A percentile compares a stretch with the other conserved stretches of the same genome.
Conservation (phyloP, 2,113 vertebrate genomes). For the Eupsittula cactorum region DNA sequence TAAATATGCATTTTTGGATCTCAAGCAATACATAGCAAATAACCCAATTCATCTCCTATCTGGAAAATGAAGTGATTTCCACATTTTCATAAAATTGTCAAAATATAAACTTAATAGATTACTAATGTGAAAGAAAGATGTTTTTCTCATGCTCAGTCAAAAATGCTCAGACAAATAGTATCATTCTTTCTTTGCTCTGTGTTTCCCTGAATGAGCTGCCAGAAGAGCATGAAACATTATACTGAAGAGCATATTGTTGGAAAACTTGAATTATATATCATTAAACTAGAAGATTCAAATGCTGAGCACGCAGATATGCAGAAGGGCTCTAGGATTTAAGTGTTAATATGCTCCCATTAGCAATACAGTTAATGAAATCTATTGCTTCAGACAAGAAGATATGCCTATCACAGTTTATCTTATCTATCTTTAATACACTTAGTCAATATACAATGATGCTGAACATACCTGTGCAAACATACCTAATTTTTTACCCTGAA, state of each 20-base stretch:
- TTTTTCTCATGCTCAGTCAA: neutral
- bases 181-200: neutral
- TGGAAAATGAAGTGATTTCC: neutral
- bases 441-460: conserved; percentile 63
- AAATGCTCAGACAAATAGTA: neutral
- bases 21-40: neutral
- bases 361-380: conserved; percentile 7
- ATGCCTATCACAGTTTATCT: neutral
- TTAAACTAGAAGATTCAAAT: neutral
- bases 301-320: neutral
- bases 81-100: neutral
- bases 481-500: conserved; percentile 53
- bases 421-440: conserved; percentile 60
- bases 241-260: neutral
- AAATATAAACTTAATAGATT: neutral
- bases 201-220: neutral
- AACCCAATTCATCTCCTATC: no score
- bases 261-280: neutral
- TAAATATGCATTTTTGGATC: neutral
- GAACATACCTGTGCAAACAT: conserved; percentile 51
- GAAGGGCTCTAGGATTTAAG: neutral
- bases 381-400: conserved; percentile 12
- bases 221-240: neutral
- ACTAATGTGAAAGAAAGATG: neutral
- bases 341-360: neutral